Base-by-base conservation (phyloP, 1,140 invertebrate species). In the Stenopsyche tienmushanensis region DNA sequence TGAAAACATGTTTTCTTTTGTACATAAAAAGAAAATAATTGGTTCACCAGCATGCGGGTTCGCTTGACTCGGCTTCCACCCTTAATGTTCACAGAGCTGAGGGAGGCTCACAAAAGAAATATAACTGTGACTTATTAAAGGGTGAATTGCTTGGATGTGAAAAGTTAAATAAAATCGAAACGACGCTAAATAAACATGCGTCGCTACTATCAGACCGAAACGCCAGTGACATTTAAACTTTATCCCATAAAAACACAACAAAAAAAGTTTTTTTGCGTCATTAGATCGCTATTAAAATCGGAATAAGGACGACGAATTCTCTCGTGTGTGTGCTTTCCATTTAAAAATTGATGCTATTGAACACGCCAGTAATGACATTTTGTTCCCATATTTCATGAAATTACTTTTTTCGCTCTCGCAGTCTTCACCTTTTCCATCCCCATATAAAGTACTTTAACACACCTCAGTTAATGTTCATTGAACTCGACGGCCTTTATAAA, bases 1-100 rank as follows among this genome's bases (percentile, higher is more conserved):
- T 25, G 55, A 59, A 59, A 59, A 59, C 39, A 59, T 59, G 55
- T 59, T 59, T 59, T 59, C 42, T 26, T 59, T 59, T 59, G 39
- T 59, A 44, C 55, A 47, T 44, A 47, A 59, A 55, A 59, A 18
- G 42, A 59, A 59, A 59, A 59, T 59, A 59, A 59, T 59, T 59
- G 55, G 55, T 59, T 47, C 39, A 39, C 39, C 20, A 15, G 10
- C 25, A 41, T 45, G 20, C 10, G 9, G 18, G 55, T n/a, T 15
- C 55, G 9, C 9, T 23, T 26, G 17, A 10, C 29, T 5, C 21
- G 54, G n/a, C 39, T 9, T 17, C n/a, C 15, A 55, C 9, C 17
- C 39, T 34, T 53, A 17, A 21, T 49, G 21, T 49, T 15, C 15
- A 20, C 1, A 5, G 15, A 23, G 44, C 10, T 5, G 44, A 13